These are phyloP conservation scores for Eptatretus burgeri DNA, from an alignment of 2,113 vertebrate species.

Conservation along the genomic window DNA sequence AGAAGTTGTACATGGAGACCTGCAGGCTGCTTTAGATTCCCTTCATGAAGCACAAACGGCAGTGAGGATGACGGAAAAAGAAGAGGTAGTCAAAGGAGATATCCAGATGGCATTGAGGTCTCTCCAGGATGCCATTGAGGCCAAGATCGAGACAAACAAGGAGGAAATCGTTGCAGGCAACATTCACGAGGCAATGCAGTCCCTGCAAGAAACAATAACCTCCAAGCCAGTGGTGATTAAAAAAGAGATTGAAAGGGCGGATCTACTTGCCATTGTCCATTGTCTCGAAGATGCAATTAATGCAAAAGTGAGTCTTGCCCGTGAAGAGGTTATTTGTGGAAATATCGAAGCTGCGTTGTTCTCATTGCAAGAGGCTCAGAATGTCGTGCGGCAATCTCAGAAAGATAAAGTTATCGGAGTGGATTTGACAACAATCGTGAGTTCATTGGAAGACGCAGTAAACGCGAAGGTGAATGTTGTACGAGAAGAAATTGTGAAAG, in stretches of 20 bases:
- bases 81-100: constrained; percentile 9
- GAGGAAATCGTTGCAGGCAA: constrained; percentile 39
- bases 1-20: constrained; percentile 33
- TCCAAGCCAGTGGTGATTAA: constrained; percentile 28
- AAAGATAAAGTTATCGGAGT: not conserved
- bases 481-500: constrained; percentile 31
- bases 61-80: constrained; percentile 10
- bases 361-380: not conserved
- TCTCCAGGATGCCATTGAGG: constrained; percentile 14
- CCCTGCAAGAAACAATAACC: constrained; percentile 31
- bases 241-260: constrained; percentile 36
- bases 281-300: not conserved
- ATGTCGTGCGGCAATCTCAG: not conserved
- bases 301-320: constrained; percentile 2
- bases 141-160: constrained; percentile 17
- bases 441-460: constrained; percentile 19
- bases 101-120: constrained; percentile 40
- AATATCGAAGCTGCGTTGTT: not conserved
- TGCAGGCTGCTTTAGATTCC: constrained; percentile 18
- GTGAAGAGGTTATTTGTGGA: not conserved
- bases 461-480: constrained; percentile 17
- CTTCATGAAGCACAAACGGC: constrained; percentile 4
- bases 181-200: constrained; percentile 31
- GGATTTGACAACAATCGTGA: constrained; percentile 32
- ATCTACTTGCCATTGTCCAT: constrained; percentile 13